Evolutionary conservation across 2,797 vertebrate species (phyloP).

Genomic region (Tragelaphus oryx): DNA sequence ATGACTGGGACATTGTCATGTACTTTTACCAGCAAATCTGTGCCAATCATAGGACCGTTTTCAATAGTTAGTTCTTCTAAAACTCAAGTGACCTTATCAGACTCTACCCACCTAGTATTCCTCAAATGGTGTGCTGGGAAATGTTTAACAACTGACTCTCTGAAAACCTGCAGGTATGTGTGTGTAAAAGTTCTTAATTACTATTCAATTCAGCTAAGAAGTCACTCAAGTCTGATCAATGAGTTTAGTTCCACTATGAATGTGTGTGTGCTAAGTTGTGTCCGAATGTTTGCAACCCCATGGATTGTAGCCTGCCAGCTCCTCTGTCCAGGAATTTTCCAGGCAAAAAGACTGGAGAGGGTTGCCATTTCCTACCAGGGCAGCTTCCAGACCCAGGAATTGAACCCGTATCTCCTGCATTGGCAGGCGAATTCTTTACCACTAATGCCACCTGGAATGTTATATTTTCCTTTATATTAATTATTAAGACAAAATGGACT

Average conservation of each 20-base stretch:
- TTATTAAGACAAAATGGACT: not conserved
- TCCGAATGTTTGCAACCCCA: accelerated
- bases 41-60: not conserved
- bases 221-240: not conserved
- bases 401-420: not conserved
- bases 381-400: not conserved
- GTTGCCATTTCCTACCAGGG: not conserved
- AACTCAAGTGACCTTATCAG: not conserved
- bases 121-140: not conserved
- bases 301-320: not conserved
- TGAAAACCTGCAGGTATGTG: not conserved
- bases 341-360: not conserved
- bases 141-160: not conserved
- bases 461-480: not conserved
- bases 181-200: not conserved
- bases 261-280: not conserved
- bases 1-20: not conserved
- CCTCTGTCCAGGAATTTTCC: not conserved
- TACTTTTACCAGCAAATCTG: not conserved
- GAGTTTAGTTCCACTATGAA: not conserved
- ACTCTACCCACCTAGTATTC: not conserved
- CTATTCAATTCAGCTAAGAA: not conserved
- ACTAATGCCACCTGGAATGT: not conserved
- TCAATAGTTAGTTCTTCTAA: not conserved
- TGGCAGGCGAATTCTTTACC: not conserved